Base-by-base conservation (phyloP, 1,140 invertebrate genomes). In the Meloidogyne exigua region DNA sequence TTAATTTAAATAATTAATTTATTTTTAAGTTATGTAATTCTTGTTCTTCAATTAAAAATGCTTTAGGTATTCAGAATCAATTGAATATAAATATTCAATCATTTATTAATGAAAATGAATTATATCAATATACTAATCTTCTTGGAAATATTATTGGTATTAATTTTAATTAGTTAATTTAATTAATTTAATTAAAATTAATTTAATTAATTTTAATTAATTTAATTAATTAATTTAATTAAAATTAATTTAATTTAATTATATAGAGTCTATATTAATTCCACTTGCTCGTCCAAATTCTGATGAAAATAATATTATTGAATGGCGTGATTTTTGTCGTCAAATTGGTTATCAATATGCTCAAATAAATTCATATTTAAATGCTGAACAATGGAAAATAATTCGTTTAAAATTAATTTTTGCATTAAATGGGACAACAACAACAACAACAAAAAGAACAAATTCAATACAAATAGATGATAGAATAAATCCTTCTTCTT, bases 321-420 rank as follows among this genome's bases (percentile, higher is more conserved):
- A 83, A 67, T 80, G 82, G 74, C 57, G 73, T 11, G 82, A 84
- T 12, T 57, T 81, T 25, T 84, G 82, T 64, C 79, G 83, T 12
- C 26, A 70, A 28, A 76, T 84, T 39, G 82, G 82, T 63, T 85
- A 85, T 71, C 39, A 82, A 44, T 72, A 84, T 74, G 76, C 79
- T 21, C 39, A 70, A 36, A 66, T 81, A 4, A 76, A 81, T 49
- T 64, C 66, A 0, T 67, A 80, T 69, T 76, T 75, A 23, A 49
- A 39, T 25, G 81, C 79, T 5, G 83, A 84, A 57, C 76, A 83
- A 36, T 83, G 81, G 80, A 83, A 85, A 68, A 28, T 82, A 15
- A 72, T 82, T 39, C 69, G 82, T 11, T 76, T 77, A 23, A 69
- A 44, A 28, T 68, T 83, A 26, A 68, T 83, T 18, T 15, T 44